phyloP scores from a whole-genome alignment of 2,888 invertebrate genomes.

The Phyto melanocephala region DNA sequence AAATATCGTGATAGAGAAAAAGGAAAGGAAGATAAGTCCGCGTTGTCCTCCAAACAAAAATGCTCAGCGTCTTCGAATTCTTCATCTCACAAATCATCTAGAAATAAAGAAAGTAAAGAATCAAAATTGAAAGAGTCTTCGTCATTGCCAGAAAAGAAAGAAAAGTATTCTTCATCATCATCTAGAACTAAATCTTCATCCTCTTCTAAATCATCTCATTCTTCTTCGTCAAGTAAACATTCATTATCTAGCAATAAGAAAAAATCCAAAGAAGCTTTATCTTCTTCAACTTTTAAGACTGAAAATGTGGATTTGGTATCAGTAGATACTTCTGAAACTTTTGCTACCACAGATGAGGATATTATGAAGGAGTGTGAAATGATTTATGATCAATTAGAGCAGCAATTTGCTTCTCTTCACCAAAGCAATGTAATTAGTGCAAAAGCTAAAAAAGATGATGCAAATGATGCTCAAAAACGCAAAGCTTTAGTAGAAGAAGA shows the following conservation, averaged over 20 bases:
- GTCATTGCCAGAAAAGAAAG: slow-evolving; percentile 65
- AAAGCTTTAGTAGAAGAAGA: slow-evolving; percentile 77
- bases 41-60: slow-evolving; percentile 54
- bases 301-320: neutral
- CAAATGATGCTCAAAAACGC: slow-evolving; percentile 67
- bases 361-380: slow-evolving; percentile 90
- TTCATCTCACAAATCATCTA: slow-evolving; percentile 51
- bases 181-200: slow-evolving; percentile 63
- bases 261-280: slow-evolving; percentile 63
- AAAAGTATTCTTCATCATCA: slow-evolving; percentile 61
- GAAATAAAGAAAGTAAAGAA: slow-evolving; percentile 59
- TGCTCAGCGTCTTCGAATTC: slow-evolving; percentile 58
- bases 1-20: slow-evolving; percentile 66
- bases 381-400: slow-evolving; percentile 90
- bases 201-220: slow-evolving; percentile 35
- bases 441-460: slow-evolving; percentile 68
- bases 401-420: slow-evolving; percentile 72
- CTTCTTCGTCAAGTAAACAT: slow-evolving; percentile 43
- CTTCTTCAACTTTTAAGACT: slow-evolving; percentile 42
- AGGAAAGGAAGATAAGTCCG: slow-evolving; percentile 46
- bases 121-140: slow-evolving; percentile 67
- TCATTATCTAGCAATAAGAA: slow-evolving; percentile 59
- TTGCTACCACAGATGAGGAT: slow-evolving; percentile 82
- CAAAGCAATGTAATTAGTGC: slow-evolving; percentile 66
- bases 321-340: slow-evolving; percentile 62